Evolutionary conservation across 2,888 invertebrate species (phyloP).

Genomic region (Rutpela maculata): DNA sequence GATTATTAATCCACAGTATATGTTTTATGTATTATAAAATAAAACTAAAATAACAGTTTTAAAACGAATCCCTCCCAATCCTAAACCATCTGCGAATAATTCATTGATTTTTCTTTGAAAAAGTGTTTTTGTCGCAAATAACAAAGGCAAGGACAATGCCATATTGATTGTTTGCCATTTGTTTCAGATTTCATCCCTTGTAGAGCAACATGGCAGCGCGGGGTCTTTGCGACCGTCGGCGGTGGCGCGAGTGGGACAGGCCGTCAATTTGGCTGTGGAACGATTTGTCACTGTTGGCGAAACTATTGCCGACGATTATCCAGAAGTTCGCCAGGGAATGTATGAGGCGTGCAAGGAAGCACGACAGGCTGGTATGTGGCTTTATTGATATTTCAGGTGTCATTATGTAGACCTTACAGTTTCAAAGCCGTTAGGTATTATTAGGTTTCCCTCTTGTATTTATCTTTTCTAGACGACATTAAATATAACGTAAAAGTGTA

Average conservation of each 20-base stretch:
- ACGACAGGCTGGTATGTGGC: conserved; percentile 88
- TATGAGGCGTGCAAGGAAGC: conserved; percentile 99
- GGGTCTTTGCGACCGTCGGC: conserved; percentile 84
- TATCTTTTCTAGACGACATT: neutral
- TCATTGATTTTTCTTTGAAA: neutral
- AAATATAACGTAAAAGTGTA: too few relatives aligned
- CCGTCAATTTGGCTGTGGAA: conserved; percentile 97
- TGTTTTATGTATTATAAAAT: too few relatives aligned
- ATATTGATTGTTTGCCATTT: conserved; percentile 43
- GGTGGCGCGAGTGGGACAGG: conserved; percentile 94
- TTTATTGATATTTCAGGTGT: neutral
- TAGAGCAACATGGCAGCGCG: conserved; percentile 80
- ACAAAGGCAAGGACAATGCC: neutral
- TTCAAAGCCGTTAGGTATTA: neutral
- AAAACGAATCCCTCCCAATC: too few relatives aligned
- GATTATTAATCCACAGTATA: too few relatives aligned
- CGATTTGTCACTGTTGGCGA: conserved; percentile 98
- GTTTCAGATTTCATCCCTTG: conserved; percentile 91
- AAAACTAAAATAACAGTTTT: too few relatives aligned
- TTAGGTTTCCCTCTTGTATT: neutral
- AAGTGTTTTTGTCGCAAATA: neutral
- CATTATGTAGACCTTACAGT: neutral
- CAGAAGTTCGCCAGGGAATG: conserved; percentile 98
- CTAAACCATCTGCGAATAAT: too few relatives aligned
- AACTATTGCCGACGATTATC: conserved; percentile 98